Percentiles rank a stretch among this genome's conserved stretches.
Evolutionary conservation across 2,797 vertebrate species (phyloP).

Genomic region (Labeo calbasu): DNA sequence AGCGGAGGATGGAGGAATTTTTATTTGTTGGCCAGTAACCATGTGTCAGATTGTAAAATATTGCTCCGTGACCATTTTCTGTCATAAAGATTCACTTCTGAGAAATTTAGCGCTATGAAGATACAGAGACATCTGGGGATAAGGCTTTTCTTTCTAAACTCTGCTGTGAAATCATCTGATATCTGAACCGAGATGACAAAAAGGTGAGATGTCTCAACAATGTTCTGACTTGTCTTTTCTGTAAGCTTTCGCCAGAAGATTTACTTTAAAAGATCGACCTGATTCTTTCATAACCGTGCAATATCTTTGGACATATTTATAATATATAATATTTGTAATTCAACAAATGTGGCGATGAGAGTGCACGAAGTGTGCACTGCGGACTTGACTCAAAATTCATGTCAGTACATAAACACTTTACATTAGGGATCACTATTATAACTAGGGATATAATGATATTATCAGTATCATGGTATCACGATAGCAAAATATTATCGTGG

Average conservation of each 20-base stretch:
- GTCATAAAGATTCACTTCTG: constrained; percentile 23
- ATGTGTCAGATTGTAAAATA: constrained; percentile 22
- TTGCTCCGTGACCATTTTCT: constrained; percentile 12
- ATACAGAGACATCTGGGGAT: constrained; percentile 10
- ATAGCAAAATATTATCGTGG: no score
- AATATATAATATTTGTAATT: neutral
- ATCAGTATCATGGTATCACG: no score
- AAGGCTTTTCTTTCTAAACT: constrained; percentile 21
- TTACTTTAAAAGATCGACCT: neutral
- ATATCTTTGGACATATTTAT: neutral
- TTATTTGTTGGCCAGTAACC: constrained; percentile 60
- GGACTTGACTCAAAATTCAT: neutral
- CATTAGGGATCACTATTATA: no score
- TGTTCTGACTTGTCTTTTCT: constrained; percentile 20
- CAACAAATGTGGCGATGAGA: neutral
- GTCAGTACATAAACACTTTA: no score
- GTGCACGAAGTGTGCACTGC: neutral
- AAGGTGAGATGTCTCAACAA: neutral
- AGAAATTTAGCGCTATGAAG: neutral
- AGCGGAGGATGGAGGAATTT: constrained; percentile 57
- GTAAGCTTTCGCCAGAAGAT: neutral
- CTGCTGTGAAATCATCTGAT: constrained; percentile 24
- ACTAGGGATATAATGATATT: no score
- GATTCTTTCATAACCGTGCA: neutral
- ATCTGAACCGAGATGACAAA: constrained; percentile 22